Percentiles rank a stretch among this genome's conserved stretches.
These are phyloP conservation scores for Rhizomys pruinosus DNA, from an alignment of 2,113 vertebrate species.

Conservation along the genomic window DNA sequence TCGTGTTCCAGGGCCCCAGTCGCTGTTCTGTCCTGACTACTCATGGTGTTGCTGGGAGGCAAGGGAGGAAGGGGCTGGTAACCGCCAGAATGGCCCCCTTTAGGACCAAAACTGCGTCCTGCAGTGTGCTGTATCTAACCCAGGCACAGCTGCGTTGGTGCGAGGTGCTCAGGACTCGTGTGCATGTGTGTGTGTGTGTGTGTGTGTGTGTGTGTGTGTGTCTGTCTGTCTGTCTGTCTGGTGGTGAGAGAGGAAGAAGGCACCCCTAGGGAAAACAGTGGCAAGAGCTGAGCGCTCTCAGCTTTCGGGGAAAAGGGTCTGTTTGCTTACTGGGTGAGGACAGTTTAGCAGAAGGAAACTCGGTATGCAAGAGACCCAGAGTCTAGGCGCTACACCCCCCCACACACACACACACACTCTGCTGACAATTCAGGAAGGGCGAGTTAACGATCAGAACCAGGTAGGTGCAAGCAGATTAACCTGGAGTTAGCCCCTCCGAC, in stretches of 20 bases:
- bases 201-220: not conserved
- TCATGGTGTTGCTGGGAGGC: not conserved
- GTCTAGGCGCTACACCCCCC: not conserved
- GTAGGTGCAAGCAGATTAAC: constrained; percentile 76
- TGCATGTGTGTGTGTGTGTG: accelerated
- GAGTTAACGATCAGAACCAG: constrained; percentile 40
- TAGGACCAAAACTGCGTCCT: not conserved
- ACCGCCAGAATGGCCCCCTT: not conserved
- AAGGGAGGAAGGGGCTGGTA: not conserved
- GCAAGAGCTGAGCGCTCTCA: constrained; percentile 3
- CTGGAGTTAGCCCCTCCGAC: constrained; percentile 78
- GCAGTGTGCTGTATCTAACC: not conserved
- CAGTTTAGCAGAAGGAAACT: constrained; percentile 13
- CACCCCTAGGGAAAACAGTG: constrained; percentile 54
- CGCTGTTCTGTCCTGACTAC: not conserved
- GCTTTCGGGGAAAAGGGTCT: constrained; percentile 74
- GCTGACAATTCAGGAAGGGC: not conserved
- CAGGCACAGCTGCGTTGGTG: constrained; percentile 35
- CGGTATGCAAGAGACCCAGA: constrained; percentile 11
- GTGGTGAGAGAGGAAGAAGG: constrained; percentile 51
- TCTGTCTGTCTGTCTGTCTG: constrained; percentile 50
- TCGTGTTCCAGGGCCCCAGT: not conserved
- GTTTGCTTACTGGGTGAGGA: constrained; percentile 65
- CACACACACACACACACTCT: not conserved
- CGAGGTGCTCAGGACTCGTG: not conserved